Conservation (phyloP, 2,113 vertebrate species). For the Sylvilagus bachmani region DNA sequence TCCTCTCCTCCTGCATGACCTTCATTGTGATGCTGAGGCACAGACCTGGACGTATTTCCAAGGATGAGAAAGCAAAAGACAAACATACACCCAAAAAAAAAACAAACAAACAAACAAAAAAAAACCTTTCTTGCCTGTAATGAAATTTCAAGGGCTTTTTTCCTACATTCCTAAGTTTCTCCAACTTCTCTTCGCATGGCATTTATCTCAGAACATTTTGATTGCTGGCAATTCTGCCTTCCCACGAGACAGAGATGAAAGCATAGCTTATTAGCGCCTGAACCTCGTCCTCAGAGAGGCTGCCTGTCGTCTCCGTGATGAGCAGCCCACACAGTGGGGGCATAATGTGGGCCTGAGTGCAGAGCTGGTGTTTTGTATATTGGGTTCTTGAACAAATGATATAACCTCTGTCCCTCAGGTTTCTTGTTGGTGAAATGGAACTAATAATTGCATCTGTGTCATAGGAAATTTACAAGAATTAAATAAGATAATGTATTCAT, state of each 20-base stretch:
- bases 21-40: neutral
- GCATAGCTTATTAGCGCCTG: neutral
- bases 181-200: neutral
- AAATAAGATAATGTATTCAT: neutral
- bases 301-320: neutral
- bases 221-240: neutral
- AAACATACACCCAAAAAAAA: neutral
- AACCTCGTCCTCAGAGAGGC: neutral
- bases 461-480: neutral
- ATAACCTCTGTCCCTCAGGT: neutral
- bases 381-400: neutral
- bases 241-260: neutral
- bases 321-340: neutral
- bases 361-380: neutral
- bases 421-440: neutral
- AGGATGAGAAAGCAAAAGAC: neutral
- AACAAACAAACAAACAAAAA: neutral
- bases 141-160: slow-evolving; percentile 11
- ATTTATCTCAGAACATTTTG: slow-evolving; percentile 18
- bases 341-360: neutral
- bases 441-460: too few species aligned
- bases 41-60: neutral
- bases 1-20: neutral
- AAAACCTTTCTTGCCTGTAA: neutral
- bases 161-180: neutral